phyloP scores from a whole-genome alignment of 1,140 invertebrate genomes.

The Amphibalanus amphitrite region DNA sequence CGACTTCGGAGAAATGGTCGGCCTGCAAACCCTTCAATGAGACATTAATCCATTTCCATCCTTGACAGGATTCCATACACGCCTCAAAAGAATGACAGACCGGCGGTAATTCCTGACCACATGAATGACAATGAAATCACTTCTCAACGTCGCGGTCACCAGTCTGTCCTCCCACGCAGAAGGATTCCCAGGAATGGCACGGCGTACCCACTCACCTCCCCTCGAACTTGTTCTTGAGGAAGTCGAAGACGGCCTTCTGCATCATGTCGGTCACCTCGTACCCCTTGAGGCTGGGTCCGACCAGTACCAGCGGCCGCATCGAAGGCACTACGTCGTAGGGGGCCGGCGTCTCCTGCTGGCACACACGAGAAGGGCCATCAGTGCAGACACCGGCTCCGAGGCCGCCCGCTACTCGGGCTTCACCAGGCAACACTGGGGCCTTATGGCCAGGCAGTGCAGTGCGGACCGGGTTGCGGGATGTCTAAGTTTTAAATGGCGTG shows the following conservation, averaged over 20 bases:
- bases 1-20: too few species aligned
- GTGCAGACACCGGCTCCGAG: background rate
- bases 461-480: too few species aligned
- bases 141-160: too few species aligned
- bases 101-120: too few species aligned
- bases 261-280: conserved; percentile 99
- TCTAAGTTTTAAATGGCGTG: too few species aligned
- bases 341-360: conserved; percentile 72
- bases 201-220: conserved; percentile 46
- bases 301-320: conserved; percentile 96
- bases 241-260: conserved; percentile 99
- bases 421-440: background rate
- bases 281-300: conserved; percentile 96
- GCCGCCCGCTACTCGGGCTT: background rate
- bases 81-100: too few species aligned
- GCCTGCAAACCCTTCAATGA: too few species aligned
- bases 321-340: conserved; percentile 99
- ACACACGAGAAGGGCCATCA: background rate
- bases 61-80: too few species aligned
- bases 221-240: conserved; percentile 92
- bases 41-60: too few species aligned
- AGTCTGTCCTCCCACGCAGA: too few species aligned
- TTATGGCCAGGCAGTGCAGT: background rate
- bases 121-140: too few species aligned
- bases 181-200: too few species aligned